Conservation (phyloP, 2,113 vertebrate species). For the Strix uralensis region DNA sequence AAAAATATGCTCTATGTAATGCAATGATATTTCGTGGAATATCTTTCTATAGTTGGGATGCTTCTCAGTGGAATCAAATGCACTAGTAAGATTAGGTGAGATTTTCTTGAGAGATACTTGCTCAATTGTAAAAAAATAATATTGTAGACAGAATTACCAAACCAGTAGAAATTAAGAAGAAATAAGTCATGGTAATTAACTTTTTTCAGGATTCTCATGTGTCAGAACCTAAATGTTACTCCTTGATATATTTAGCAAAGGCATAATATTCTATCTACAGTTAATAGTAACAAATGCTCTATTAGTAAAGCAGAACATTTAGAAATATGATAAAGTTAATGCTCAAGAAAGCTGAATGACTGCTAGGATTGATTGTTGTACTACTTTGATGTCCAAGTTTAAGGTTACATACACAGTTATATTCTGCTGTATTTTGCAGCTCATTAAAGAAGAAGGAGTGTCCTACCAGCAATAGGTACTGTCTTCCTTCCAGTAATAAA, state of each 20-base stretch:
- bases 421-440: constrained; percentile 43
- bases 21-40: not conserved
- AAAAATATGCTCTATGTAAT: not conserved
- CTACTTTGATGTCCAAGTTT: constrained; percentile 22
- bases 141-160: not conserved
- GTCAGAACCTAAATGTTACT: constrained; percentile 48
- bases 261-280: not conserved
- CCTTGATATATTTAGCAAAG: constrained; percentile 41
- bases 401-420: not conserved
- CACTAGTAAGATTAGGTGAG: not conserved
- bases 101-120: not conserved
- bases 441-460: constrained; percentile 49
- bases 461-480: constrained; percentile 15
- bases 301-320: constrained; percentile 57
- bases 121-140: not conserved
- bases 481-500: constrained; percentile 55
- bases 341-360: constrained; percentile 10
- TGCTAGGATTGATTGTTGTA: not conserved
- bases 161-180: constrained; percentile 41
- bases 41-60: not conserved
- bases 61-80: not conserved
- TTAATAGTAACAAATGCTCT: constrained; percentile 52
- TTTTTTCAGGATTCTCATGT: constrained; percentile 9
- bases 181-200: constrained; percentile 29
- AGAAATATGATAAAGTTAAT: constrained; percentile 52